Conservation (phyloP, 1,140 invertebrate species). For the Hydropsyche tenuis region DNA sequence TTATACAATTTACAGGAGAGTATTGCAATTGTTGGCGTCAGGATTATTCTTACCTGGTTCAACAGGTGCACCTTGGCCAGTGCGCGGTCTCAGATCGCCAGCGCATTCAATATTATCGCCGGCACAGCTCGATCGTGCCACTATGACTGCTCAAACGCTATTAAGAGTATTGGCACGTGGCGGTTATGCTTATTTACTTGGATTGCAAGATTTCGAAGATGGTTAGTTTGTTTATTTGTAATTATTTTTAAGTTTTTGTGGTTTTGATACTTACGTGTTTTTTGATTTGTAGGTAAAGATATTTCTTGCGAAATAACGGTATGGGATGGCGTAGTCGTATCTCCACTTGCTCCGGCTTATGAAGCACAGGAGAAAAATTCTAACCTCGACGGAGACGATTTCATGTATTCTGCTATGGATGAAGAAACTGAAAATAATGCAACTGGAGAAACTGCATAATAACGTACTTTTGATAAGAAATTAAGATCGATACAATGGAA, state of each 20-base stretch:
- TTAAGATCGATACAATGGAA: no score
- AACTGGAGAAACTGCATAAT: slow-evolving; percentile 3
- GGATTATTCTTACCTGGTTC: slow-evolving; percentile 95
- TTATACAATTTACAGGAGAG: slow-evolving; percentile 66
- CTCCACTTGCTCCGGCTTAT: slow-evolving; percentile 90
- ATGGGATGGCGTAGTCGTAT: slow-evolving; percentile 94
- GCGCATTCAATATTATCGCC: slow-evolving; percentile 91
- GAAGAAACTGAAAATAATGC: slow-evolving; percentile 33
- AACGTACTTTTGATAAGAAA: no score
- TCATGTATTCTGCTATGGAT: slow-evolving; percentile 46
- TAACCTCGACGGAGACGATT: slow-evolving; percentile 38
- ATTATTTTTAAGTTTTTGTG: neutral
- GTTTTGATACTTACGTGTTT: no score
- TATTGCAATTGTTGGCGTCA: slow-evolving; percentile 89
- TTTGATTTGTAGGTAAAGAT: slow-evolving; percentile 63
- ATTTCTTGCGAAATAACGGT: slow-evolving; percentile 88
- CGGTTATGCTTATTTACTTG: slow-evolving; percentile 89
- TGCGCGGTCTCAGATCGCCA: slow-evolving; percentile 86
- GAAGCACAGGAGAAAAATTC: slow-evolving; percentile 67
- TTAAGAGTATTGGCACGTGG: slow-evolving; percentile 89
- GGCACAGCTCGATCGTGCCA: slow-evolving; percentile 95
- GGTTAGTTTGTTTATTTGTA: slow-evolving; percentile 37
- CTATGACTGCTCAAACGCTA: slow-evolving; percentile 85
- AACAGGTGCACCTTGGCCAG: slow-evolving; percentile 92
- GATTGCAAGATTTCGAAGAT: slow-evolving; percentile 69